These are phyloP conservation scores for Channa striata DNA, from an alignment of 2,797 vertebrate genomes.

Conservation along the genomic window DNA sequence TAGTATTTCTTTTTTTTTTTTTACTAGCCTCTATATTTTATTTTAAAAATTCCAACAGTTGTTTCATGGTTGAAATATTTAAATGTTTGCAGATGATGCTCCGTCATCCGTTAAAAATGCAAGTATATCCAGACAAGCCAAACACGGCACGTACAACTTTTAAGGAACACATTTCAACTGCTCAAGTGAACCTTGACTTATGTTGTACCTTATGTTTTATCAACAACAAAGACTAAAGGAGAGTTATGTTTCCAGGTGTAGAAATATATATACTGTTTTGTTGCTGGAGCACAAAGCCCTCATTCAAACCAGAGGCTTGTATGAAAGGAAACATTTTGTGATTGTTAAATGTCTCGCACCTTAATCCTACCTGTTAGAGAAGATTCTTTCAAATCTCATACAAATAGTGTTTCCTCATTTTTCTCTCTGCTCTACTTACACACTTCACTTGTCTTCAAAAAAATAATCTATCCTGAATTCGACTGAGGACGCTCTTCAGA, in stretches of 20 bases:
- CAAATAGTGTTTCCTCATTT: neutral
- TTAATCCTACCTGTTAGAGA: conserved; percentile 75
- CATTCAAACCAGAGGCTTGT: conserved; percentile 20
- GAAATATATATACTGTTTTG: conserved; percentile 39
- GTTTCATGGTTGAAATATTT: neutral
- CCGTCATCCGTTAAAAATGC: neutral
- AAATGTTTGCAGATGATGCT: conserved; percentile 2
- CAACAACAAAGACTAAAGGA: neutral
- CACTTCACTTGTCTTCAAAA: neutral
- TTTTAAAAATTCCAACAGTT: neutral
- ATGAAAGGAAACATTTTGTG: conserved; percentile 61
- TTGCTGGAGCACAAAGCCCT: conserved; percentile 23
- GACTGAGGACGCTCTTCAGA: conserved; percentile 15
- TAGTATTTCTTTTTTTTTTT: neutral
- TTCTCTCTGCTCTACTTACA: neutral
- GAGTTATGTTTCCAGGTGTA: conserved; percentile 38
- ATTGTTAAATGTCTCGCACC: conserved; percentile 45
- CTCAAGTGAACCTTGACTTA: neutral
- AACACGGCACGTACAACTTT: neutral
- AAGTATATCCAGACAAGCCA: neutral
- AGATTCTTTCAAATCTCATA: neutral
- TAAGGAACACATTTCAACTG: neutral
- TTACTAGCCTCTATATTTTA: neutral
- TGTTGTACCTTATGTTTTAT: neutral
- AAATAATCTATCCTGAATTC: conserved; percentile 4